Evolutionary conservation across 37 sponge, comb jelly and placozoan genomes (phyloP), one percentile per base, ranked within the genome.

Genomic region (Axinella damicornis): DNA sequence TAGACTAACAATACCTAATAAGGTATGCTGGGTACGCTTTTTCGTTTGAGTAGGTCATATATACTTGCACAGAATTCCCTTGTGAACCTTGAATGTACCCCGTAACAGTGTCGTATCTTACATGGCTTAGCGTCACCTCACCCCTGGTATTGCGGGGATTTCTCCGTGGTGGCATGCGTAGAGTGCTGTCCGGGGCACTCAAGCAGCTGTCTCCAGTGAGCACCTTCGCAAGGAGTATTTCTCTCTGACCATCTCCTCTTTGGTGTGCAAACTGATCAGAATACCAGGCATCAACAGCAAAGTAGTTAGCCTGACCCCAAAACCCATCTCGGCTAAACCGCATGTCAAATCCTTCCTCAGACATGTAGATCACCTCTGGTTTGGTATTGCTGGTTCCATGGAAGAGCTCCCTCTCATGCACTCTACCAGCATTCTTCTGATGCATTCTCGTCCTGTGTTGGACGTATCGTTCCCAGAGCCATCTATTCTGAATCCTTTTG

Each of bases 11-110:
- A 74, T 85, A 90, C 40, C 60, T 75, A 28, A 93, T 85, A 38
- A 93, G 74, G 40, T 93, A 93, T 20, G 86, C 90, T 30, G 94
- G 94, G 74, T 93, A 93, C 1, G 94, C 90, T 40, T 90, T 80
- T 38, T 74, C 82, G 71, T 93, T 93, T 35, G 86, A 74, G 71
- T 92, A 92, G 9, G 83, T 69, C 80, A 92, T 83, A 36, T 46
- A 92, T 20, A 92, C 88, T 53, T 69, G 74, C 21, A 70, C 60
- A 46, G 46, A n/a, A n/a, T n/a, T 46, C 6, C 4, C 46, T 46
- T 46, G 46, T 46, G 46, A 46, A 19, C 85, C 88, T 19, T 53
- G 38, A 15, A 88, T 87, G 1, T 14, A 52, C 0, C 92, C 92
- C 24, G 71, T 87, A 13, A 92, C 87, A 34, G 92, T 87, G 65